These are phyloP conservation scores for Orthonychiurus folsomi DNA, from an alignment of 2,888 invertebrate genomes.

Conservation along the genomic window DNA sequence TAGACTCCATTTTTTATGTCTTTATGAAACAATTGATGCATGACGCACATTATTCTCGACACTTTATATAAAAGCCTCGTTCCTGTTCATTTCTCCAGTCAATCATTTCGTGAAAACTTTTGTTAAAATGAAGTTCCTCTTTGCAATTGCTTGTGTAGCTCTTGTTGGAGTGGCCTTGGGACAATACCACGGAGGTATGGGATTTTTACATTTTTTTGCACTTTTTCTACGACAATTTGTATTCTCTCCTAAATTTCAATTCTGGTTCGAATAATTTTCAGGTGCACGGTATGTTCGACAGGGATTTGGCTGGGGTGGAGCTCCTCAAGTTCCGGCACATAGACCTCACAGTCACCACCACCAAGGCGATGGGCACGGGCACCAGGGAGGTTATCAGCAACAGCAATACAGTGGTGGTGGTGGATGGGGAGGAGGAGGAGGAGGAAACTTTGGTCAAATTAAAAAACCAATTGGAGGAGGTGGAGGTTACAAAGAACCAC, in stretches of 20 bases:
- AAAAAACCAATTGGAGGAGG: background rate
- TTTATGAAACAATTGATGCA: background rate
- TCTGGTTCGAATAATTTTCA: background rate
- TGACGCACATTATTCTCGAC: background rate
- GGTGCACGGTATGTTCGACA: background rate
- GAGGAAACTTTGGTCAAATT: conserved; percentile 44
- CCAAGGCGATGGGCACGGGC: conserved; percentile 14
- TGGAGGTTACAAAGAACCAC: background rate
- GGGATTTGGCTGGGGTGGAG: background rate
- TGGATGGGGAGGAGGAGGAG: conserved; percentile 45
- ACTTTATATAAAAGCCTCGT: background rate
- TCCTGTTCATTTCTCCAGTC: background rate
- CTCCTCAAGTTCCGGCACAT: background rate
- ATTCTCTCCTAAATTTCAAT: conserved; percentile 1
- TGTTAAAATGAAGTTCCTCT: conserved; percentile 10
- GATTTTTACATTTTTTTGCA: background rate
- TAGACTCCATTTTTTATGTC: background rate
- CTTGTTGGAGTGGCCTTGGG: background rate
- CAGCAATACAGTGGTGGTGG: conserved; percentile 45
- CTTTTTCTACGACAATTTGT: no score
- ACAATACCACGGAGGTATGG: conserved; percentile 1
- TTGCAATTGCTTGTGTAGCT: conserved; percentile 7
- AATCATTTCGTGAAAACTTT: background rate
- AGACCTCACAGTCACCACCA: background rate
- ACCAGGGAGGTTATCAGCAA: conserved; percentile 45